Evolutionary conservation across 2,888 invertebrate genomes (phyloP), one percentile per base, ranked within the genome.

Genomic region (Lithophane ornitopus): DNA sequence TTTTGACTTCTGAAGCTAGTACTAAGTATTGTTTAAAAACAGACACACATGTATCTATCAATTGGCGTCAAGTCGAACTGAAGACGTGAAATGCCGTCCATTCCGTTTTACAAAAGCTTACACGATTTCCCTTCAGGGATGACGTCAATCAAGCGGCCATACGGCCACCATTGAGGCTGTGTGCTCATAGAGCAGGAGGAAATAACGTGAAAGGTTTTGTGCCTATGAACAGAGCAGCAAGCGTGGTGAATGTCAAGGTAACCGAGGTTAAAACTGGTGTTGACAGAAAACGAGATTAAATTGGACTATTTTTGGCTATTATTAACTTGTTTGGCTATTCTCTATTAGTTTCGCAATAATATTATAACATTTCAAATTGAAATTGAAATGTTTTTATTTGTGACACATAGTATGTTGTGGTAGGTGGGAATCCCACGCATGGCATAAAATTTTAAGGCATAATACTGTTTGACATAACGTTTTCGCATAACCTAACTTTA

Each of bases 71-170:
- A 61, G n/a, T 66, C 26, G 11, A 58, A 62, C 41, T 65, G 54
- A 67, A 67, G 67, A 76, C 44, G 28, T 59, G 39, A 65, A 58
- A 58, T 44, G 34, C 68, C 28, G 39, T 39, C 63, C 54, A 63
- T 65, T 59, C 16, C 12, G 34, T 59, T 59, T 65, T 58, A 70
- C 70, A 76, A 62, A 68, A 14, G 76, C 46, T 76, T 63, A 68
- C 52, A 81, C 28, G 67, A 61, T 56, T 81, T 68, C 58, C 82
- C 39, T 58, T 63, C 22, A 52, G 76, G 63, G 54, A 76, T 81
- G 46, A 56, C 26, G 76, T 69, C 82, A 81, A 81, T 69, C 82
- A 69, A 49, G 52, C 11, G 41, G 16, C 46, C 46, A 28, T 63
- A 52, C 11, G 54, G 12, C 0, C 6, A 52, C 44, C 39, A 63